A percentile compares a stretch with the other conserved stretches of the same genome.
These are phyloP conservation scores for Andrena chrysosceles DNA, from an alignment of 2,888 invertebrate species.

Conservation along the genomic window DNA sequence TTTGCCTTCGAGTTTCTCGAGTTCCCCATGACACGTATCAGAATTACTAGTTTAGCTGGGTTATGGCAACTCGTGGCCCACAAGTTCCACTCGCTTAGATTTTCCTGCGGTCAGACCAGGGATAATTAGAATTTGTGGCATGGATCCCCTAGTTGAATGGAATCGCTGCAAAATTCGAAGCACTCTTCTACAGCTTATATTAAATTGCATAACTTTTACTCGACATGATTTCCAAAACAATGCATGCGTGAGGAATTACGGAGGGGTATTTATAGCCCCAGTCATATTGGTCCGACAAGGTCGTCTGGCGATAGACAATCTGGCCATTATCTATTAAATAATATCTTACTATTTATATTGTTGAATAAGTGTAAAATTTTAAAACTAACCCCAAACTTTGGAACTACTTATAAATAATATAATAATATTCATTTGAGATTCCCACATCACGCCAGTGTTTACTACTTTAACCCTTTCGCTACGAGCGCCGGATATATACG, in stretches of 20 bases:
- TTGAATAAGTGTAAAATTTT: too few species aligned
- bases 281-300: too few species aligned
- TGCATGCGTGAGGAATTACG: neutral
- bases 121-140: too few species aligned
- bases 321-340: too few species aligned
- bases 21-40: neutral
- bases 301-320: too few species aligned
- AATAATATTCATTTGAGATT: too few species aligned
- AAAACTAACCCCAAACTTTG: too few species aligned
- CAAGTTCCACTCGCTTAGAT: neutral
- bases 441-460: too few species aligned
- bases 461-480: too few species aligned
- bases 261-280: neutral
- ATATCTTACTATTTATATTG: too few species aligned
- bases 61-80: neutral
- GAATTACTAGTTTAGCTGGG: neutral
- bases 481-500: too few species aligned
- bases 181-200: neutral
- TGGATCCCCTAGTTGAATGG: neutral
- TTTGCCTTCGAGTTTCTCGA: neutral
- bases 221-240: neutral
- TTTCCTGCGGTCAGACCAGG: neutral
- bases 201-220: neutral
- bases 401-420: too few species aligned
- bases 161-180: neutral